Conservation (phyloP, 2,888 invertebrate genomes). For the Vandiemenella viatica region DNA sequence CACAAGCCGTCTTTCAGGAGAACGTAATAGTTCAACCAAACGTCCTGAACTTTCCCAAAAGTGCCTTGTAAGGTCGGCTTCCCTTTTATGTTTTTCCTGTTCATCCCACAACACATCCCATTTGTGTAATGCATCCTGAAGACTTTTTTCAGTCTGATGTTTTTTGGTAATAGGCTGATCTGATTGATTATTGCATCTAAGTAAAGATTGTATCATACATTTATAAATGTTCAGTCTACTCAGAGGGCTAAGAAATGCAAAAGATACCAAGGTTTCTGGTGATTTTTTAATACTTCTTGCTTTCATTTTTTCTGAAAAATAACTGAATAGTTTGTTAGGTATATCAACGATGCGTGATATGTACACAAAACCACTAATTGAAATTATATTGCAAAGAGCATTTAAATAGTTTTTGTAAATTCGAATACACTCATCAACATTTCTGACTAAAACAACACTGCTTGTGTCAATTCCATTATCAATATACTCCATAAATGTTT, state of each 20-base stretch:
- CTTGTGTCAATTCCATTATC: slow-evolving; percentile 47
- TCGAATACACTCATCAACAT: slow-evolving; percentile 54
- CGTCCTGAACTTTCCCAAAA: slow-evolving; percentile 63
- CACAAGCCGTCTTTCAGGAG: slow-evolving; percentile 55
- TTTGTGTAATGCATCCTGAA: slow-evolving; percentile 41
- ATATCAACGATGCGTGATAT: slow-evolving; percentile 48
- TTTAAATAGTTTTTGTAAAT: slow-evolving; percentile 55
- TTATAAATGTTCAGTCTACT: slow-evolving; percentile 45
- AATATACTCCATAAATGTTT: slow-evolving; percentile 45
- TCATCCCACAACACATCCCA: slow-evolving; percentile 47
- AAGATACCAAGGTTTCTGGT: slow-evolving; percentile 27
- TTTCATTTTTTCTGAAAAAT: slow-evolving; percentile 41
- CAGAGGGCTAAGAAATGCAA: slow-evolving; percentile 45
- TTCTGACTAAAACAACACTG: slow-evolving; percentile 51
- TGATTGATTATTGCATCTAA: slow-evolving; percentile 32
- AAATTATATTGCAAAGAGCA: slow-evolving; percentile 55
- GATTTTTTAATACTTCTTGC: slow-evolving; percentile 35
- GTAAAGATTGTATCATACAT: slow-evolving; percentile 40
- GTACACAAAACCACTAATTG: slow-evolving; percentile 51
- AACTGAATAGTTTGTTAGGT: slow-evolving; percentile 37
- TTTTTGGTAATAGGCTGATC: slow-evolving; percentile 28
- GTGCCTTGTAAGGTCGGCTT: slow-evolving; percentile 50
- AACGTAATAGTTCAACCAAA: slow-evolving; percentile 42
- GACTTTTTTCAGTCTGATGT: slow-evolving; percentile 30
- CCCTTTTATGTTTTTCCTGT: slow-evolving; percentile 35